Evolutionary conservation across 2,113 vertebrate species (phyloP).

Genomic region (Hypanus sabinus): DNA sequence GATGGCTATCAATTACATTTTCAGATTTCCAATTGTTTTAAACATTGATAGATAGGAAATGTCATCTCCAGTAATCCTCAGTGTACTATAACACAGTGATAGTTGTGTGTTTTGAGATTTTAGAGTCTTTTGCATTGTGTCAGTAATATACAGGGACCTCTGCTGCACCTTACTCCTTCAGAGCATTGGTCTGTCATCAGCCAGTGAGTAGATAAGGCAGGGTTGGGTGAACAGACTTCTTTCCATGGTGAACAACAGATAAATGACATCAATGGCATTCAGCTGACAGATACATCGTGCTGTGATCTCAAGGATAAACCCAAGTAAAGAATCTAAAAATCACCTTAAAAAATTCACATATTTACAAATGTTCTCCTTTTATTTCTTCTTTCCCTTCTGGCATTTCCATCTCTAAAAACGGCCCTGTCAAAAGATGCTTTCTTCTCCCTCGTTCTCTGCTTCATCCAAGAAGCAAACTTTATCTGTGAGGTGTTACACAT

Average conservation of each 20-base stretch:
- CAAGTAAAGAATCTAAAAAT: not conserved
- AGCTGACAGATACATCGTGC: not conserved
- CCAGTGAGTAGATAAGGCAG: not conserved
- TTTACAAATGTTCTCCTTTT: conserved; percentile 6
- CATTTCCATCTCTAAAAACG: not conserved
- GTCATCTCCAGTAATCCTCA: too few species aligned
- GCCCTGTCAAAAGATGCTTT: not conserved
- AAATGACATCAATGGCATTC: not conserved
- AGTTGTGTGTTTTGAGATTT: not conserved
- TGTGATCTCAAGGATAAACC: not conserved
- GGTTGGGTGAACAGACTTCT: not conserved
- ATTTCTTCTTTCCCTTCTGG: not conserved
- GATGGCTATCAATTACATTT: not conserved
- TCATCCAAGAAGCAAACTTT: not conserved
- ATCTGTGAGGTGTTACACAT: not conserved
- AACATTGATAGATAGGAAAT: not conserved
- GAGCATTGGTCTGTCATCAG: not conserved
- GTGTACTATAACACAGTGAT: not conserved
- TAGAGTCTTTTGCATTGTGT: not conserved
- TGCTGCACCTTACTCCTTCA: not conserved
- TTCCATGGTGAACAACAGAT: not conserved
- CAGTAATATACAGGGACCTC: not conserved
- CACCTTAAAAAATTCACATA: not conserved
- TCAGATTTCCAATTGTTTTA: not conserved
- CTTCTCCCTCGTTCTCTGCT: not conserved